Percentiles rank a stretch among this genome's conserved stretches.
These are phyloP conservation scores for Vespertilio murinus DNA, from an alignment of 2,797 vertebrate genomes.

Conservation along the genomic window DNA sequence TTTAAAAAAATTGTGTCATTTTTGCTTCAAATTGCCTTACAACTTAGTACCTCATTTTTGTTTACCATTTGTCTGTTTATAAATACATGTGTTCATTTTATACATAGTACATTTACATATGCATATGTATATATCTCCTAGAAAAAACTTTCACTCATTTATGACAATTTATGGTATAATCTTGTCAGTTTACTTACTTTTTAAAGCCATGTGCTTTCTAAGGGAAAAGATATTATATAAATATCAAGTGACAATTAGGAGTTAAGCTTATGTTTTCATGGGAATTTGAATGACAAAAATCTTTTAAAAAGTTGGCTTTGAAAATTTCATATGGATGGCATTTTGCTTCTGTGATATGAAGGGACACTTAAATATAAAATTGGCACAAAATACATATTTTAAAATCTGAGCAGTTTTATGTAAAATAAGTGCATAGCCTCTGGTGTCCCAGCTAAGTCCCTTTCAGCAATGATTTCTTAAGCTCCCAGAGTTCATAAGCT, in stretches of 20 bases:
- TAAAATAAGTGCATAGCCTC: background rate
- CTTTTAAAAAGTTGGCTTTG: conserved; percentile 57
- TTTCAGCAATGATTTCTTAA: conserved; percentile 21
- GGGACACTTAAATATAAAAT: conserved; percentile 55
- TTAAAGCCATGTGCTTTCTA: conserved; percentile 41
- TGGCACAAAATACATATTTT: conserved; percentile 7
- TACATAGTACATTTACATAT: background rate
- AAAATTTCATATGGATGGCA: conserved; percentile 43
- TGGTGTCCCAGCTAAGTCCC: background rate
- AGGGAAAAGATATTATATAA: conserved; percentile 49
- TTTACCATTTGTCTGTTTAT: background rate
- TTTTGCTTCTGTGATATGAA: conserved; percentile 52
- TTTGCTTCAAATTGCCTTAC: conserved; percentile 35
- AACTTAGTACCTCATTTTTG: conserved; percentile 4
- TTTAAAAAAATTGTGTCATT: conserved; percentile 9
- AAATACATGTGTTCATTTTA: conserved; percentile 43
- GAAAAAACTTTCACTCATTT: conserved; percentile 44
- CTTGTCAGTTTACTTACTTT: conserved; percentile 55
- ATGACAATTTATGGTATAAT: conserved; percentile 30
- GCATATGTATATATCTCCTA: background rate
- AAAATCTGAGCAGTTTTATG: background rate
- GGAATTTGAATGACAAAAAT: conserved; percentile 63
- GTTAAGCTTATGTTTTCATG: conserved; percentile 54
- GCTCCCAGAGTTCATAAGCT: background rate
- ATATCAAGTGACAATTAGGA: conserved; percentile 47